Percentiles rank a stretch among this genome's conserved stretches.
These are phyloP conservation scores for Serinus canaria DNA, from an alignment of 2,113 vertebrate genomes.

Conservation along the genomic window DNA sequence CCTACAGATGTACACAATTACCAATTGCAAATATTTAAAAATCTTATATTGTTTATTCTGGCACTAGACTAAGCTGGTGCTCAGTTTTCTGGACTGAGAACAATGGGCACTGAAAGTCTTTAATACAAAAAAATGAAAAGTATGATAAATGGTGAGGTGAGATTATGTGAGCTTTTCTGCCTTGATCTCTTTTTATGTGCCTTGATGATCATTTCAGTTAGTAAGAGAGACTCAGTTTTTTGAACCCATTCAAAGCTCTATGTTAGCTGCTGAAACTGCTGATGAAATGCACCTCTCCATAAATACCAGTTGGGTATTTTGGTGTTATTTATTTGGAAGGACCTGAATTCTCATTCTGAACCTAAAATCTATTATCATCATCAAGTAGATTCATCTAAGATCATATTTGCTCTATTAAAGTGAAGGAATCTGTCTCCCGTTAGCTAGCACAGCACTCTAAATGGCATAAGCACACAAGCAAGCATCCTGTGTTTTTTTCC, in stretches of 20 bases:
- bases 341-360: constrained; percentile 15
- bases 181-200: background rate
- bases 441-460: background rate
- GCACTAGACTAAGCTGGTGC: background rate
- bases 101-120: background rate
- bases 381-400: background rate
- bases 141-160: background rate
- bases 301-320: background rate
- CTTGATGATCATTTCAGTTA: background rate
- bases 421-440: background rate
- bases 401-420: background rate
- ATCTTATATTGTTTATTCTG: background rate
- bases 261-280: background rate
- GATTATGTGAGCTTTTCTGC: background rate
- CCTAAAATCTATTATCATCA: background rate
- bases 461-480: background rate
- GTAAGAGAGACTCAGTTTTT: background rate
- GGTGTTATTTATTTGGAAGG: background rate
- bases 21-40: background rate
- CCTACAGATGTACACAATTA: background rate
- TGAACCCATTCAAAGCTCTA: background rate
- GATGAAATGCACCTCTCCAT: background rate
- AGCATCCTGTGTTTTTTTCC: background rate
- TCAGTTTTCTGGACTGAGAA: background rate
- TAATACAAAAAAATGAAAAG: background rate